Conservation (phyloP, 2,797 vertebrate genomes). For the Delichon dasypus region DNA sequence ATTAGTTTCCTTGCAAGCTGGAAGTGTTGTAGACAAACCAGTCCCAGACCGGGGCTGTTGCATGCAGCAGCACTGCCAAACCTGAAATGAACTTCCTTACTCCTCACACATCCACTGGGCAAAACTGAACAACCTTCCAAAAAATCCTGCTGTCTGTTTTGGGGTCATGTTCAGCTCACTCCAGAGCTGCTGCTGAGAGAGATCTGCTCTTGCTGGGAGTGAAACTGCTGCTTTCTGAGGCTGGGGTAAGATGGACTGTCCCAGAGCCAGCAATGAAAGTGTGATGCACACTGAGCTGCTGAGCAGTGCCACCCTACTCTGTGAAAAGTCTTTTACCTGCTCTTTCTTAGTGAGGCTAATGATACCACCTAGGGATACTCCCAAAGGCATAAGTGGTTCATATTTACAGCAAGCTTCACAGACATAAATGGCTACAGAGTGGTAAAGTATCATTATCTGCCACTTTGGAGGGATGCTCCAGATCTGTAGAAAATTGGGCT, state of each 20-base stretch:
- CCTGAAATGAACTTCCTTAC: neutral
- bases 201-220: neutral
- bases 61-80: neutral
- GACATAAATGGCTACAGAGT: neutral
- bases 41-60: neutral
- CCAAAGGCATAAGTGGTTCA: neutral
- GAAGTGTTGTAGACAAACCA: neutral
- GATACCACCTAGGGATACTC: neutral
- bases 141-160: neutral
- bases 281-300: neutral
- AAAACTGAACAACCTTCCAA: neutral
- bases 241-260: neutral
- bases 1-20: neutral
- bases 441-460: neutral
- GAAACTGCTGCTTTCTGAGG: neutral
- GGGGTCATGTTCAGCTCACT: neutral
- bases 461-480: neutral
- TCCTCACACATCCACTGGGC: neutral
- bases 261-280: neutral
- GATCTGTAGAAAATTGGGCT: conserved; percentile 24
- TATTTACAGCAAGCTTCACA: conserved; percentile 20
- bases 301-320: neutral
- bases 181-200: neutral
- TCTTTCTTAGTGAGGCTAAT: neutral
- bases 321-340: neutral